phyloP scores from a whole-genome alignment of 2,888 invertebrate species.

The Eucera pruinosa region DNA sequence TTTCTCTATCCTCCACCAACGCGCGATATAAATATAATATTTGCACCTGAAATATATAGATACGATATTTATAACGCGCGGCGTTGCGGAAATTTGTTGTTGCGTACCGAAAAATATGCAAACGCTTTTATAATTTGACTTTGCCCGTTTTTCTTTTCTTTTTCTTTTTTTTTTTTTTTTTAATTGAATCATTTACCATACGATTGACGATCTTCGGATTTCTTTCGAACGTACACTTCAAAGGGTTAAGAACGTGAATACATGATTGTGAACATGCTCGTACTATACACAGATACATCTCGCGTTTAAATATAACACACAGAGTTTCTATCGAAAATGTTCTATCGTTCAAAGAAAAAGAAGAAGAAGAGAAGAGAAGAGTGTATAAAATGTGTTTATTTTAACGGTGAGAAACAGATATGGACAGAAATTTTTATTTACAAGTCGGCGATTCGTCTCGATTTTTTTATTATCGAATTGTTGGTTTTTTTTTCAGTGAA shows the following conservation, averaged over 20 bases:
- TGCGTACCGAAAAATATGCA: conserved; percentile 16
- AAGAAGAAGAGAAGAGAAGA: neutral
- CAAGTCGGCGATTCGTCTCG: conserved; percentile 9
- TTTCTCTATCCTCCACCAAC: neutral
- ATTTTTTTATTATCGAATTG: too few relatives aligned
- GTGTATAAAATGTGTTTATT: conserved; percentile 7
- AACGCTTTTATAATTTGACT: too few relatives aligned
- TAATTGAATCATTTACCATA: neutral
- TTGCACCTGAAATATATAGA: too few relatives aligned
- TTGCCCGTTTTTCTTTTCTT: too few relatives aligned
- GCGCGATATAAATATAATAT: conserved; percentile 21
- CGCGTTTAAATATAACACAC: conserved; percentile 56
- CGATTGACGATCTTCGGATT: neutral
- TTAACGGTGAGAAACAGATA: conserved; percentile 9
- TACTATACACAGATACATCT: conserved; percentile 52
- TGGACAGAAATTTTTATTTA: conserved; percentile 24
- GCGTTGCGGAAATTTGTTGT: too few relatives aligned
- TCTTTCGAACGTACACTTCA: conserved; percentile 30
- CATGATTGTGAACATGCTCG: conserved; percentile 60
- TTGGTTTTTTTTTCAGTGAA: conserved; percentile 7
- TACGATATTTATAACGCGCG: too few relatives aligned
- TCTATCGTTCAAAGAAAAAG: conserved; percentile 38
- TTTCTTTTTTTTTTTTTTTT: conserved; percentile 1
- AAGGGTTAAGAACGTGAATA: conserved; percentile 63
- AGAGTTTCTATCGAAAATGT: conserved; percentile 65